Evolutionary conservation across 2,113 vertebrate genomes (phyloP), one percentile per base, ranked within the genome.

Genomic region (Paracanthobrama guichenoti): DNA sequence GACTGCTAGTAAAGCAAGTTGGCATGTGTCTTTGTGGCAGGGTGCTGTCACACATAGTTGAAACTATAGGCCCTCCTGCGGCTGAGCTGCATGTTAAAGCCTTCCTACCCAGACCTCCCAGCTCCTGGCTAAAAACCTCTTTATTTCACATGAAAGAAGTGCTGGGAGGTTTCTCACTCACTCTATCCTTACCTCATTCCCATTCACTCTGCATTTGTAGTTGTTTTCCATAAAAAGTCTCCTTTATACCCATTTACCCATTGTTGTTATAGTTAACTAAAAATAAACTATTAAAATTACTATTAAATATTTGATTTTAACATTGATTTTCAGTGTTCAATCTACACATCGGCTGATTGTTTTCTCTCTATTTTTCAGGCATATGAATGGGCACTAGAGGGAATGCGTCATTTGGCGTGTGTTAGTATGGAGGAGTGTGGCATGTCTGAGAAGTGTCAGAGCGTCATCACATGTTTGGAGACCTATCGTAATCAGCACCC

Each of bases 371-470:
- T 77, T 67, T 84, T 83, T 28, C 90, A 97, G 96, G 96, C 95
- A 0, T 94, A 93, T 0, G 92, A 92, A 39, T 96, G 95, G 96
- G 95, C 95, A 1, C 88, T 95, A 89, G 95, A 95, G 84, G 96
- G 95, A 42, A 95, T 95, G 94, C 91, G 91, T 13, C 92, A 95
- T 82, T 91, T 97, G 22, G 93, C 94, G 60, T 87, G 90, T 84
- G 88, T 96, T 86, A 93, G 91, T 75, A 94, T 95, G 92, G 95
- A 96, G 90, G 93, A 95, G 74, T 95, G 94, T 87, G 91, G 88
- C 86, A 85, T 82, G 0, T 50, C 93, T 0, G 94, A 93, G n/a
- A 91, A 91, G 86, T 94, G 93, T 0, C 28, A 90, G 0, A 86
- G 87, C 0, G 93, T 95, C 35, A 89, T 95, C 42, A 88, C 90